Percentiles rank a stretch among this genome's conserved stretches.
phyloP scores from a whole-genome alignment of 2,888 invertebrate species.

The Globia sparganii region DNA sequence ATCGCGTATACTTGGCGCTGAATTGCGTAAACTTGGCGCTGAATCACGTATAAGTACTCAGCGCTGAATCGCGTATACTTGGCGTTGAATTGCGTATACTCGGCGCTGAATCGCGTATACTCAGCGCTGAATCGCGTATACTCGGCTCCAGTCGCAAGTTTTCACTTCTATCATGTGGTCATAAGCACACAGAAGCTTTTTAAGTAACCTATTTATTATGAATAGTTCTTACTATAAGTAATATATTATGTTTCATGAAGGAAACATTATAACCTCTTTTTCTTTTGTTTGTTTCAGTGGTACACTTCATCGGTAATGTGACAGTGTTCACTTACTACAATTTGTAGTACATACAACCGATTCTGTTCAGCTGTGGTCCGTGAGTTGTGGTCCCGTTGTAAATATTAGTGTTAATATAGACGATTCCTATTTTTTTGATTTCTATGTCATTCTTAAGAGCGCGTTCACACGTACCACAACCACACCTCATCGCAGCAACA shows the following conservation, averaged over 20 bases:
- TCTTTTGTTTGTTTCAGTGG: slow-evolving; percentile 52
- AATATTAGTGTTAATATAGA: slow-evolving; percentile 43
- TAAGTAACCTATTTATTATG: neutral
- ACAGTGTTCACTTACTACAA: slow-evolving; percentile 66
- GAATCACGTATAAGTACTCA: too few species aligned
- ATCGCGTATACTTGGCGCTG: too few species aligned
- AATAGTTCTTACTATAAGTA: neutral
- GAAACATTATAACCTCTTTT: neutral
- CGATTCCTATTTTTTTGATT: neutral
- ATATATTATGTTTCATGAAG: too few species aligned
- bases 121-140: neutral
- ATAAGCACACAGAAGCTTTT: too few species aligned
- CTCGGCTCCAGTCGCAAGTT: neutral
- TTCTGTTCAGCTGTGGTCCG: slow-evolving; percentile 46
- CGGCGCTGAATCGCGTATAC: too few species aligned
- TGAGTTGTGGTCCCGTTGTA: slow-evolving; percentile 34
- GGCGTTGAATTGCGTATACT: too few species aligned
- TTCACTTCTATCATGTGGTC: neutral
- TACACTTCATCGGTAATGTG: slow-evolving; percentile 64
- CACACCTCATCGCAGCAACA: too few species aligned
- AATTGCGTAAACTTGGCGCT: too few species aligned
- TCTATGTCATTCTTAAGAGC: neutral
- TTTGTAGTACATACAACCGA: slow-evolving; percentile 65
- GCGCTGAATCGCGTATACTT: too few species aligned
- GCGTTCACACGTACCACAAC: neutral